phyloP scores from a whole-genome alignment of 1,140 invertebrate species.

The Diprion similis region DNA sequence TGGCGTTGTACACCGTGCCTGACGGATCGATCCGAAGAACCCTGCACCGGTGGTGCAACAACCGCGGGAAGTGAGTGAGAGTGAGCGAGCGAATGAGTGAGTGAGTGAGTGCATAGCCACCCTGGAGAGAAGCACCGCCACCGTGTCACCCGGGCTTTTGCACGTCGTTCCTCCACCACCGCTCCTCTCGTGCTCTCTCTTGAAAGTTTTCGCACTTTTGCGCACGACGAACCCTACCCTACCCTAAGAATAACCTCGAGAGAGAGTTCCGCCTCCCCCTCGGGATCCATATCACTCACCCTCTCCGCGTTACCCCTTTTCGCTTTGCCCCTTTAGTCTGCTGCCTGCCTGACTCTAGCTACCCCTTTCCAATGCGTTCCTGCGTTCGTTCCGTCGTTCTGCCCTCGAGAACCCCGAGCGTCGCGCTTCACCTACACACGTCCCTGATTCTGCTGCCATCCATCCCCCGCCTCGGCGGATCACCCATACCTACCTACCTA shows the following conservation, averaged over 20 bases:
- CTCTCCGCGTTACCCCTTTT: background rate
- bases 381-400: background rate
- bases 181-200: constrained; percentile 35
- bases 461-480: constrained; percentile 26
- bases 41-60: no score
- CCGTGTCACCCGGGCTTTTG: no score
- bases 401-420: constrained; percentile 6
- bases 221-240: constrained; percentile 42
- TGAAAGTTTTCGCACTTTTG: constrained; percentile 46
- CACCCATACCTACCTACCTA: constrained; percentile 1
- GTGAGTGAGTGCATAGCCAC: no score
- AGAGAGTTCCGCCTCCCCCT: background rate
- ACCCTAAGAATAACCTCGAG: constrained; percentile 44
- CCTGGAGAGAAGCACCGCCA: no score
- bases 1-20: no score
- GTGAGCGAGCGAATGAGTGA: no score
- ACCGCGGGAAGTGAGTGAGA: no score
- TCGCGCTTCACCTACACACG: constrained; percentile 8
- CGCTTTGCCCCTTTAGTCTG: background rate
- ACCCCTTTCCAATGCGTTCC: no score
- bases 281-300: background rate
- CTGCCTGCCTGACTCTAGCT: background rate
- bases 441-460: constrained; percentile 23
- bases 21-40: no score
- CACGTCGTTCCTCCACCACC: constrained; percentile 24